These are phyloP conservation scores for Champsocephalus gunnari DNA, from an alignment of 2,797 vertebrate species.

Conservation along the genomic window DNA sequence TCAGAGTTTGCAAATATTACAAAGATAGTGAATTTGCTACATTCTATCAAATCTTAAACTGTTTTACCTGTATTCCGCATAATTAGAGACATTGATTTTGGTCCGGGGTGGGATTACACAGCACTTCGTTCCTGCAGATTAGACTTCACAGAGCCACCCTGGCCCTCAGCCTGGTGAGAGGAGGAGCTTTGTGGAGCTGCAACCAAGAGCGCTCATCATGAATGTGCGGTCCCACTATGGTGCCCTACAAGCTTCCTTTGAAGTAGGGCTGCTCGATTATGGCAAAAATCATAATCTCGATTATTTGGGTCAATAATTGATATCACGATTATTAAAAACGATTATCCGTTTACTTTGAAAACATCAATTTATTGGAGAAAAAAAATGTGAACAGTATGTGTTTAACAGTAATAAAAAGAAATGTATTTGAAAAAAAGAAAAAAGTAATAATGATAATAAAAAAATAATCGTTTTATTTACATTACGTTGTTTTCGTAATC, in stretches of 20 bases:
- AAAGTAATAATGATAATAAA: too few relatives aligned
- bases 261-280: conserved; percentile 46
- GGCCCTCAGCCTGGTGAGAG: conserved; percentile 71
- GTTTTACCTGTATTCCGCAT: conserved; percentile 38
- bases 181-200: conserved; percentile 71
- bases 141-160: conserved; percentile 70
- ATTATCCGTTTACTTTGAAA: too few relatives aligned
- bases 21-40: conserved; percentile 3
- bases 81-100: conserved; percentile 60
- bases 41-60: conserved; percentile 18
- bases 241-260: conserved; percentile 76
- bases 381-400: too few relatives aligned
- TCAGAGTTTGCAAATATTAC: not conserved
- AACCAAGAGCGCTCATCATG: conserved; percentile 76
- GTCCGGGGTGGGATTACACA: conserved; percentile 57
- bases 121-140: conserved; percentile 66
- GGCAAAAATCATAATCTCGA: too few relatives aligned
- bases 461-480: too few relatives aligned
- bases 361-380: too few relatives aligned
- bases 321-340: too few relatives aligned
- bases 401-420: too few relatives aligned
- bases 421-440: too few relatives aligned
- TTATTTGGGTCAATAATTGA: too few relatives aligned
- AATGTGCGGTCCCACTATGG: conserved; percentile 71
- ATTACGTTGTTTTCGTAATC: too few relatives aligned